Percentiles rank a stretch among this genome's conserved stretches.
Evolutionary conservation across 2,888 invertebrate genomes (phyloP).

Genomic region (Glaucopsyche alexis): DNA sequence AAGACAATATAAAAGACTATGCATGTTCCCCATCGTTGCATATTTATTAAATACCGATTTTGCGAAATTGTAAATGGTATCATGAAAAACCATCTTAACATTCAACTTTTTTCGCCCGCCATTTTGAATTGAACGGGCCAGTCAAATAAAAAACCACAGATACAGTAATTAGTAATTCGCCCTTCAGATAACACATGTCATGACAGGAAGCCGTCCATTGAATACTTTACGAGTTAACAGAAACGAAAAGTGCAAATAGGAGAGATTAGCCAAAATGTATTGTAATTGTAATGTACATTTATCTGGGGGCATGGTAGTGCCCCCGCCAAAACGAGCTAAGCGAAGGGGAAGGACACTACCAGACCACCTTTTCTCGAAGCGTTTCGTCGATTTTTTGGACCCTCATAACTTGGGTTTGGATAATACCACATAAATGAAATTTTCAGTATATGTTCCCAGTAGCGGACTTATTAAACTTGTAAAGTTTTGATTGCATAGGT

Average conservation of each 20-base stretch:
- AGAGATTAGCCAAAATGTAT: conserved; percentile 3
- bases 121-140: conserved; percentile 9
- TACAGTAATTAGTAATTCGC: conserved; percentile 14
- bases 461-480: too few species aligned
- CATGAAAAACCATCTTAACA: neutral
- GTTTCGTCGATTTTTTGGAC: too few species aligned
- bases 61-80: neutral
- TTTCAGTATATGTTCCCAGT: too few species aligned
- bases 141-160: conserved; percentile 19
- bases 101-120: neutral
- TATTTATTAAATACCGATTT: neutral
- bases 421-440: too few species aligned
- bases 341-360: too few species aligned
- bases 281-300: neutral
- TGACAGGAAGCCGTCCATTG: conserved; percentile 20
- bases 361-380: too few species aligned
- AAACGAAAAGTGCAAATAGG: neutral
- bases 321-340: too few species aligned
- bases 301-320: neutral
- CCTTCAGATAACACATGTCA: conserved; percentile 16
- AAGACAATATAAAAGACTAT: too few species aligned
- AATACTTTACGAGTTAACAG: conserved; percentile 16
- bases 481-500: too few species aligned
- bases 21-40: too few species aligned
- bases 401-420: too few species aligned